A percentile compares a stretch with the other conserved stretches of the same genome.
phyloP scores from a whole-genome alignment of 1,140 invertebrate genomes.

The Cyclina sinensis region DNA sequence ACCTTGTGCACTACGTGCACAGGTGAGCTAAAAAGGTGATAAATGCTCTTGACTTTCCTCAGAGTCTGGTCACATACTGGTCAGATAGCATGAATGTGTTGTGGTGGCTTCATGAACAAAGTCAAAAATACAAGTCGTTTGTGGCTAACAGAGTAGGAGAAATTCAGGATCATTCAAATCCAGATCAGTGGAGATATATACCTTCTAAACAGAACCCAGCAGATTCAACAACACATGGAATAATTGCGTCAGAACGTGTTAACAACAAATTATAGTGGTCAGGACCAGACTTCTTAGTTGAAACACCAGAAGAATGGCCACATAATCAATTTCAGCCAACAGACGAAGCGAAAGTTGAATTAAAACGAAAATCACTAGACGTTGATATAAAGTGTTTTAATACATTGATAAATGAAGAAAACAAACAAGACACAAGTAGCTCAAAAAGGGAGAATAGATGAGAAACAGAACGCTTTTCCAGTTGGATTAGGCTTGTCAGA shows the following conservation, averaged over 20 bases:
- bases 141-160: conserved; percentile 47
- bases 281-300: conserved; percentile 1
- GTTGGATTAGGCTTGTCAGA: no score
- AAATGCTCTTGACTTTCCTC: conserved; percentile 5
- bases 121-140: conserved; percentile 58
- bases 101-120: conserved; percentile 57
- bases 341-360: background rate
- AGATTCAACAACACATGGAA: conserved; percentile 46
- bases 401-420: no score
- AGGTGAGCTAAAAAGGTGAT: conserved; percentile 36
- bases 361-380: conserved; percentile 38
- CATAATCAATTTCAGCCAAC: conserved; percentile 1
- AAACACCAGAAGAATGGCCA: background rate
- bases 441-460: no score
- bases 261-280: conserved; percentile 3
- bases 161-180: conserved; percentile 28
- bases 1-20: no score
- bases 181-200: conserved; percentile 64
- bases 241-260: background rate
- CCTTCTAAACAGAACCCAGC: conserved; percentile 51
- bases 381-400: no score
- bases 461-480: no score
- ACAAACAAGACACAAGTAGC: no score
- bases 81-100: conserved; percentile 66
- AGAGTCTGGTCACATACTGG: conserved; percentile 39